These are phyloP conservation scores for Pachyseris speciosa DNA, from an alignment of 64 coral and sea anemone species.

Conservation along the genomic window DNA sequence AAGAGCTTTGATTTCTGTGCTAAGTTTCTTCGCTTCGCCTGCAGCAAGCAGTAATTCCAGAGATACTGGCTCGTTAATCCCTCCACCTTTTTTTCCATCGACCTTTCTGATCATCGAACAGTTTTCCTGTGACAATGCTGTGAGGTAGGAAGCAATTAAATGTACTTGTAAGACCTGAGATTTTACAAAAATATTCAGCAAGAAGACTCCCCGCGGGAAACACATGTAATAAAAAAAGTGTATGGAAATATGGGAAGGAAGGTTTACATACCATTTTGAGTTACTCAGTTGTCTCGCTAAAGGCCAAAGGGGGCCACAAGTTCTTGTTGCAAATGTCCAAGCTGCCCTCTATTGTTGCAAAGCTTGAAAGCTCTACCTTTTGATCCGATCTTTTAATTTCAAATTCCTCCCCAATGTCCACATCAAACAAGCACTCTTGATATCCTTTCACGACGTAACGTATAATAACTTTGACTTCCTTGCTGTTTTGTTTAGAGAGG, in stretches of 20 bases:
- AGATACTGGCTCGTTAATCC: too few species aligned
- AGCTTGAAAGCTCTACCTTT: constrained; percentile 5
- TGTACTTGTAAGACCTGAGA: not conserved
- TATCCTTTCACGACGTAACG: constrained; percentile 30
- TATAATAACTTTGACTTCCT: not conserved
- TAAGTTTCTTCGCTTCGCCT: too few species aligned
- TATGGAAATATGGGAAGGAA: not conserved
- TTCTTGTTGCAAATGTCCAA: constrained; percentile 31
- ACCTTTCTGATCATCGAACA: too few species aligned
- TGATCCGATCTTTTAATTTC: not conserved
- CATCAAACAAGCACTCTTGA: constrained; percentile 7
- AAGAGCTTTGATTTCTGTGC: too few species aligned
- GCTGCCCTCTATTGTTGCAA: constrained; percentile 20
- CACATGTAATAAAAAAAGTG: not conserved
- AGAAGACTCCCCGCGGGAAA: not conserved
- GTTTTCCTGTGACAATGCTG: not conserved
- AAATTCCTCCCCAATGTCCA: constrained; percentile 18
- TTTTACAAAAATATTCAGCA: not conserved
- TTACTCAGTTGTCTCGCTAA: not conserved
- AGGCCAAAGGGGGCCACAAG: constrained; percentile 3
- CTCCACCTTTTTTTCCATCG: too few species aligned
- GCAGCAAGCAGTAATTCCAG: too few species aligned
- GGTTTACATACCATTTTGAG: not conserved
- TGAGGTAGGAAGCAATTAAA: constrained; percentile 5
- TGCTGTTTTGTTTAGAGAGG: too few species aligned